Evolutionary conservation across 2,113 vertebrate genomes (phyloP), one percentile per base, ranked within the genome.

Genomic region (Pluvianellus socialis): DNA sequence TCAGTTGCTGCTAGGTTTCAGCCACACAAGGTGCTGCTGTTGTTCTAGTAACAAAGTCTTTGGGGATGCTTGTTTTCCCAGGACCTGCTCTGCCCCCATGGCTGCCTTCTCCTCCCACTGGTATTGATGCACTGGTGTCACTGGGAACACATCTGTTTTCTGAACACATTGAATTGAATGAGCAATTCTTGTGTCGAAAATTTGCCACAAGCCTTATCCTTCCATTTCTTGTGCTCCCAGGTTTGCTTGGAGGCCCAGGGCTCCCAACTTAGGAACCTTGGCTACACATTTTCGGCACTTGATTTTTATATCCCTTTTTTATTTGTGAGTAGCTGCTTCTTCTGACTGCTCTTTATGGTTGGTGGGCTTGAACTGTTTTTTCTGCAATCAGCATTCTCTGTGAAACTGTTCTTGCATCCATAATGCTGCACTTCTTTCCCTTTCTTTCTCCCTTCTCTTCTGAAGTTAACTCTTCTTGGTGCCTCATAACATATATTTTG

Each of bases 21-120:
- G 26, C 52, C 44, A 6, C 19, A 35, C 18, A 15, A 47, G 23
- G 2, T 62, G 52, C 18, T 63, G 27, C 13, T 53, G 6, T 49
- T 82, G 44, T 8, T 84, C 10, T 3, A 0, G 8, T 26, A 73
- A 73, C 21, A 38, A 80, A 45, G 15, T 33, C 15, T 28, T 45
- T 33, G 13, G 7, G 6, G 3, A 1, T 28, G 6, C 0, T 15
- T 30, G 2, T 66, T 61, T 47, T 42, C 3, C 17, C 38, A 53
- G 24, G 21, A 58, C 9, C 6, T 4, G 1, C 9, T 75, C n/a
- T 89, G 7, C 2, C 20, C 3, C 28, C 15, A 15, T 26, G n/a
- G 6, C 32, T 65, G 10, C n/a, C 20, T 62, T 49, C 5, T n/a
- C 22, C 17, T 77, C 13, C 19, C 9, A 7, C 23, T 45, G 14